Evolutionary conservation across 2,888 invertebrate genomes (phyloP).

Genomic region (Podotricha telesiphe): DNA sequence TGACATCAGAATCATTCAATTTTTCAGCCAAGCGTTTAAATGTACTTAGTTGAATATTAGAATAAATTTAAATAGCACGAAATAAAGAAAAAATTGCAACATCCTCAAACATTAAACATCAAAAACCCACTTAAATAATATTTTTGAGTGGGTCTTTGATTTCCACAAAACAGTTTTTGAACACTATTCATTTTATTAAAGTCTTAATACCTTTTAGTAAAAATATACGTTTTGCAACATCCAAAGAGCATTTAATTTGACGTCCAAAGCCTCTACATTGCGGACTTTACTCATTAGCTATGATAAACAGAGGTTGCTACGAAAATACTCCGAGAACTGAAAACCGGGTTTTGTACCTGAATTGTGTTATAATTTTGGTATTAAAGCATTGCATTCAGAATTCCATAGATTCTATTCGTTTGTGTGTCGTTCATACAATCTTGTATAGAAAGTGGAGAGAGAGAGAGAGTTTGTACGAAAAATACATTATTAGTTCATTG

Average conservation of each 20-base stretch:
- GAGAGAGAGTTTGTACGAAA: too few species aligned
- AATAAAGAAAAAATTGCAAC: neutral
- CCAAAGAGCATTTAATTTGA: slow-evolving; percentile 36
- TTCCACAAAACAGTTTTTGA: neutral
- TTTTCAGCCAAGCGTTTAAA: too few species aligned
- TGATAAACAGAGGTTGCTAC: slow-evolving; percentile 33
- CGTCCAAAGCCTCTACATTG: slow-evolving; percentile 35
- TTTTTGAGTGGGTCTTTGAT: too few species aligned
- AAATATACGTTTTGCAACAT: slow-evolving; percentile 20
- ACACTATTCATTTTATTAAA: slow-evolving; percentile 1
- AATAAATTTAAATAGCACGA: neutral
- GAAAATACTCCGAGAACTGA: slow-evolving; percentile 17
- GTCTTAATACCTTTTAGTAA: slow-evolving; percentile 7
- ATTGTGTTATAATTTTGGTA: slow-evolving; percentile 4
- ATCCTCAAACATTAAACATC: slow-evolving; percentile 4
- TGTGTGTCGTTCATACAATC: too few species aligned
- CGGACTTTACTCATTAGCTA: slow-evolving; percentile 38
- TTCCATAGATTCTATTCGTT: neutral
- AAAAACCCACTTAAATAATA: neutral
- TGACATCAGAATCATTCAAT: too few species aligned
- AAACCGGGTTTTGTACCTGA: slow-evolving; percentile 8
- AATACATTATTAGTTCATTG: too few species aligned
- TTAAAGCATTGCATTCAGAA: neutral
- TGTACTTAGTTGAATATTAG: neutral
- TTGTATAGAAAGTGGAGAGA: too few species aligned